These are phyloP conservation scores for Gymnorhina tibicen DNA, from an alignment of 2,113 vertebrate genomes.

Conservation along the genomic window DNA sequence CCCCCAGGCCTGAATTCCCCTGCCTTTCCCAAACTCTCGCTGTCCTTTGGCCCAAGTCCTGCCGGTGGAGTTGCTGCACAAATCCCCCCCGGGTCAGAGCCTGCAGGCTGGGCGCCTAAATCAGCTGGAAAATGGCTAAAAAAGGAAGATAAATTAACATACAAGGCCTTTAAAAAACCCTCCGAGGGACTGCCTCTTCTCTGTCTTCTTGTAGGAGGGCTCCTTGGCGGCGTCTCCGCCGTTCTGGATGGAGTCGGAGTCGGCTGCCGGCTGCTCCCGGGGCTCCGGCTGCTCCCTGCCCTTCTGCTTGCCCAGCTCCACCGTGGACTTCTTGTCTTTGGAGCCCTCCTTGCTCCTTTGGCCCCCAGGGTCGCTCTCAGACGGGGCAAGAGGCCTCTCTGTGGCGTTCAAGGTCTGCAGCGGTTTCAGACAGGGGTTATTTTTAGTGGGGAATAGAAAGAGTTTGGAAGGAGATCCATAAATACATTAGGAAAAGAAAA, in stretches of 20 bases:
- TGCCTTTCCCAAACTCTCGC: not conserved
- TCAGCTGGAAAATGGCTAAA: not conserved
- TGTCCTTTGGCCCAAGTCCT: not conserved
- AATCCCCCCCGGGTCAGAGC: fast-evolving
- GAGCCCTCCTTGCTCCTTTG: slow-evolving; percentile 75
- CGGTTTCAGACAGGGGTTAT: slow-evolving; percentile 25
- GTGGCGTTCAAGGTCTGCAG: slow-evolving; percentile 63
- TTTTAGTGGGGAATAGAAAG: not conserved
- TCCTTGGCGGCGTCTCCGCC: slow-evolving; percentile 67
- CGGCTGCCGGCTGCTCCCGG: not conserved
- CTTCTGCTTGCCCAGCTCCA: slow-evolving; percentile 50
- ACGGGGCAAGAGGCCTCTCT: slow-evolving; percentile 48
- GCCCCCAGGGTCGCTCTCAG: slow-evolving; percentile 56
- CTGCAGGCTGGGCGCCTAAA: not conserved
- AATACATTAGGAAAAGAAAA: not conserved
- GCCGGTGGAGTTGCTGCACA: not conserved
- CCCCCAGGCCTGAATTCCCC: not conserved
- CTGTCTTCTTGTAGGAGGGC: slow-evolving; percentile 72
- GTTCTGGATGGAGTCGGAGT: slow-evolving; percentile 55
- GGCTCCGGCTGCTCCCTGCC: slow-evolving; percentile 42
- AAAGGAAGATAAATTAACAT: not conserved
- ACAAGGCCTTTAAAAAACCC: slow-evolving; percentile 92
- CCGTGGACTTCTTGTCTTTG: slow-evolving; percentile 53
- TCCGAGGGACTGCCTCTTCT: slow-evolving; percentile 91
- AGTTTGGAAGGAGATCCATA: not conserved